phyloP scores from a whole-genome alignment of 2,888 invertebrate species.

The Marronus borbonicus region DNA sequence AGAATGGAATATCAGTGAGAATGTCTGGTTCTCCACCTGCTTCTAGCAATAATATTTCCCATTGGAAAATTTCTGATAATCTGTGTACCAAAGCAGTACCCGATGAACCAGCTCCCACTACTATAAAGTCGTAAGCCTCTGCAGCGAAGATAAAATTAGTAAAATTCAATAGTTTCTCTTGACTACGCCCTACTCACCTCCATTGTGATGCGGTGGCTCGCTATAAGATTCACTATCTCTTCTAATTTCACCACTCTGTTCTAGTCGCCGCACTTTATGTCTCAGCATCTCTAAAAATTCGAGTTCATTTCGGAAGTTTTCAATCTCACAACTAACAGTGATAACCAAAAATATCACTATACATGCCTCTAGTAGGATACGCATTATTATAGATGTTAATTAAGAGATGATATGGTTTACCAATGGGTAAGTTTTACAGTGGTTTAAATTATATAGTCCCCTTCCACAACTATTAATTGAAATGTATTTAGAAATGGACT shows the following conservation, averaged over 20 bases:
- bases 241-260: background rate
- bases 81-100: slow-evolving; percentile 81
- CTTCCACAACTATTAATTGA: slow-evolving; percentile 59
- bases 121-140: slow-evolving; percentile 75
- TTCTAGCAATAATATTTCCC: slow-evolving; percentile 78
- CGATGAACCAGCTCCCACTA: slow-evolving; percentile 80
- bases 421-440: slow-evolving; percentile 76
- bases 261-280: background rate
- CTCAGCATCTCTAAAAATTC: background rate
- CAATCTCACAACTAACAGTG: background rate
- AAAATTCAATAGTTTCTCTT: too few species aligned
- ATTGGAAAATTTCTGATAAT: slow-evolving; percentile 75
- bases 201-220: background rate
- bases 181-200: background rate
- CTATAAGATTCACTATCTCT: background rate
- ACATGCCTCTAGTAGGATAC: background rate
- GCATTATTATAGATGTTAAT: background rate
- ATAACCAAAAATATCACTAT: too few species aligned
- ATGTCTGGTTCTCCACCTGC: slow-evolving; percentile 74
- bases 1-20: slow-evolving; percentile 71
- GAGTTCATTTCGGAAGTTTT: background rate
- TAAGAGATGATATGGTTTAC: slow-evolving; percentile 59
- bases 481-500: too few species aligned
- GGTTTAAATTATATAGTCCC: slow-evolving; percentile 71
- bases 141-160: background rate